Evolutionary conservation across 2,888 invertebrate species (phyloP).

Genomic region (Xanthostigma xanthostigma): DNA sequence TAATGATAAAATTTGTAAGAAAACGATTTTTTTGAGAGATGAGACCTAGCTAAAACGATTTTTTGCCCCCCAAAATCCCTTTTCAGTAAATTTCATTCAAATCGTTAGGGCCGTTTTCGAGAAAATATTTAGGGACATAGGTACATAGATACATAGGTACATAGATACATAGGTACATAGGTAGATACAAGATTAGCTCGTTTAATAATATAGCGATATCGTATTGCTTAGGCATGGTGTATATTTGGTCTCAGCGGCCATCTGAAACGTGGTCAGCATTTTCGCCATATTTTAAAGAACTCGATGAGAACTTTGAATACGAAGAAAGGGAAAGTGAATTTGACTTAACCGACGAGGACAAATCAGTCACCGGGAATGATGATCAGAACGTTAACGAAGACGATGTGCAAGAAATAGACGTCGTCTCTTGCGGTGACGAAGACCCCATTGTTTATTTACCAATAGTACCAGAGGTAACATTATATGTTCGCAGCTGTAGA

Average conservation of each 20-base stretch:
- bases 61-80: too few species aligned
- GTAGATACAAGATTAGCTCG: too few species aligned
- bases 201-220: too few species aligned
- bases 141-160: too few species aligned
- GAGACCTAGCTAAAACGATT: too few species aligned
- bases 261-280: conserved; percentile 99
- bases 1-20: too few species aligned
- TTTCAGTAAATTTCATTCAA: too few species aligned
- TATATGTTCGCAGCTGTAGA: too few species aligned
- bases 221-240: conserved; percentile 59
- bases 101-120: too few species aligned
- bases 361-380: conserved; percentile 59
- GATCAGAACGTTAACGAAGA: conserved; percentile 59
- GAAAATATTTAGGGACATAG: too few species aligned
- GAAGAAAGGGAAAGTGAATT: conserved; percentile 98
- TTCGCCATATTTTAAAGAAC: conserved; percentile 97
- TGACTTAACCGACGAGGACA: conserved; percentile 93
- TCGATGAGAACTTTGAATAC: conserved; percentile 98
- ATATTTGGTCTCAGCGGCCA: conserved; percentile 98
- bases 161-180: too few species aligned
- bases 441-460: conserved; percentile 67
- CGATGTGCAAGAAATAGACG: conserved; percentile 58
- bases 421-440: conserved; percentile 61
- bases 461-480: conserved; percentile 64
- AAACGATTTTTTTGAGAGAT: too few species aligned